phyloP scores from a whole-genome alignment of 2,113 vertebrate genomes.

The Ibidorhyncha struthersii region DNA sequence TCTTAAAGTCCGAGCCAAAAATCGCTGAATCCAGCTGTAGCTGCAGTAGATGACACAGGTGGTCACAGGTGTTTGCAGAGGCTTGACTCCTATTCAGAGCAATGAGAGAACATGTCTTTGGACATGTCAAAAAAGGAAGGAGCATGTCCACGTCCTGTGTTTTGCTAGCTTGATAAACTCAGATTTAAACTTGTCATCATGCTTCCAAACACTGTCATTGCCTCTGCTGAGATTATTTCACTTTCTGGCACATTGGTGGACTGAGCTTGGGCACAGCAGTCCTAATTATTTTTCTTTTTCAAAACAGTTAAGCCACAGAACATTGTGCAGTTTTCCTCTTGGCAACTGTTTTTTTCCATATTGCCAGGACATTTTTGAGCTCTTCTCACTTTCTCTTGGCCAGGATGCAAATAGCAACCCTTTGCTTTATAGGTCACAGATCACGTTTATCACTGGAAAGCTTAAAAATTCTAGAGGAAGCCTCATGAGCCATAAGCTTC shows the following conservation, averaged over 20 bases:
- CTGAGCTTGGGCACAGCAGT: background rate
- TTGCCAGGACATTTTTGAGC: background rate
- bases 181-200: background rate
- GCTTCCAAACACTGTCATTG: background rate
- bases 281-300: background rate
- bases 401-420: background rate
- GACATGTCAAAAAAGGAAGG: background rate
- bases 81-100: background rate
- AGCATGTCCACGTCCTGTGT: background rate
- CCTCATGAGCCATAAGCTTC: background rate
- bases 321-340: background rate
- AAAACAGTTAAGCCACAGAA: background rate
- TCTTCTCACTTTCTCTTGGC: slow-evolving; percentile 1
- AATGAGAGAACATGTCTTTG: background rate
- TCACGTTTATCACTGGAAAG: background rate
- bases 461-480: background rate
- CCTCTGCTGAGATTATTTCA: background rate
- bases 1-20: background rate
- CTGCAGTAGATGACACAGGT: background rate
- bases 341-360: background rate
- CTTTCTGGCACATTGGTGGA: background rate
- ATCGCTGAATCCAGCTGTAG: background rate
- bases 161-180: background rate
- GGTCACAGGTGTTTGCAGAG: background rate
- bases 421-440: background rate